Conservation (phyloP, 2,797 vertebrate species). For the Tadarida brasiliensis region DNA sequence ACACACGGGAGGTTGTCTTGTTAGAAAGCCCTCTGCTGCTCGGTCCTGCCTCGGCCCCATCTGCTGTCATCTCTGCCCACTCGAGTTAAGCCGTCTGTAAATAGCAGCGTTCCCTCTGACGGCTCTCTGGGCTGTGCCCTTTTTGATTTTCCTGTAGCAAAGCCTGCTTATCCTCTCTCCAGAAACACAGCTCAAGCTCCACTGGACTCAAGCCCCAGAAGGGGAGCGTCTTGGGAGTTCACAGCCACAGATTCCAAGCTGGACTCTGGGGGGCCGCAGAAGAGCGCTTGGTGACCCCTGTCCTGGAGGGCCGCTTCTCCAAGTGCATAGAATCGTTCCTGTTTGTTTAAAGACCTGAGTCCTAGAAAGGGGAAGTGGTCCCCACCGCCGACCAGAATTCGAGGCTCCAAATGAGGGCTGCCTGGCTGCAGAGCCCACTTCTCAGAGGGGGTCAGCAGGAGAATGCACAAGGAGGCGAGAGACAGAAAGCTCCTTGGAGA, state of each 20-base stretch:
- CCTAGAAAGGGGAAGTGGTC: not conserved
- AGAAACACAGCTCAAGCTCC: not conserved
- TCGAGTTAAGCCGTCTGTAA: conserved; percentile 56
- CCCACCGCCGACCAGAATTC: not conserved
- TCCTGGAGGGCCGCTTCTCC: not conserved
- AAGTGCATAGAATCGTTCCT: rapidly evolving
- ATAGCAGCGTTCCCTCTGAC: not conserved
- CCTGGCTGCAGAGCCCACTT: not conserved
- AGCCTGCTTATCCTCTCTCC: not conserved
- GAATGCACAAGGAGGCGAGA: not conserved
- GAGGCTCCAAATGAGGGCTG: not conserved
- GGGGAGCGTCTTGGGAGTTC: not conserved
- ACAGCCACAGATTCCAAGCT: too few species aligned
- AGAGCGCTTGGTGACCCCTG: rapidly evolving
- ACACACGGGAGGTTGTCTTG: not conserved
- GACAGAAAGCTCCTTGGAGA: not conserved
- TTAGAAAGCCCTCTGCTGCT: not conserved
- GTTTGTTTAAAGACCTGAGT: not conserved
- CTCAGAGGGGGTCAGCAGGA: not conserved
- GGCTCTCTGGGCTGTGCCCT: not conserved
- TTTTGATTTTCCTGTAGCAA: not conserved
- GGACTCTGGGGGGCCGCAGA: too few species aligned
- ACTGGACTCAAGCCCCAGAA: rapidly evolving
- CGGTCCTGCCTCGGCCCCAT: not conserved
- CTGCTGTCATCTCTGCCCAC: conserved; percentile 54